A percentile compares a stretch with the other conserved stretches of the same genome.
Conservation (phyloP, 2,797 vertebrate genomes). For the Neosalanx taihuensis region DNA sequence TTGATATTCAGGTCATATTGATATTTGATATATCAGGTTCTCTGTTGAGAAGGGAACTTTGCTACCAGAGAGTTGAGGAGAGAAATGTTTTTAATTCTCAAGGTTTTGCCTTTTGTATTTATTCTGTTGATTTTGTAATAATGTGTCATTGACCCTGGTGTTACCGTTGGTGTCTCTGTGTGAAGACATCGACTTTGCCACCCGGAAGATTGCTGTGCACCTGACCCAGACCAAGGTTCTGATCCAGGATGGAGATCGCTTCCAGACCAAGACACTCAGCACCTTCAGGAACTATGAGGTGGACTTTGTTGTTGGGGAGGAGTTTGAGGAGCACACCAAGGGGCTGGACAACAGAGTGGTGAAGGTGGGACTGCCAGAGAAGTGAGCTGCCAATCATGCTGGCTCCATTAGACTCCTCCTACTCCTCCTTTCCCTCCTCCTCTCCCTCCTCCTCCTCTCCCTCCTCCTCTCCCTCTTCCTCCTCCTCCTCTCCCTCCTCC, state of each 20-base stretch:
- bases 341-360: constrained; percentile 83
- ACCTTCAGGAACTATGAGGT: constrained; percentile 85
- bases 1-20: too few relatives aligned
- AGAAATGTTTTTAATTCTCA: too few relatives aligned
- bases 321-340: constrained; percentile 88
- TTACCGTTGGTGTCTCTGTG: too few relatives aligned
- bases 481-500: too few relatives aligned
- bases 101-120: background rate
- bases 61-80: too few relatives aligned
- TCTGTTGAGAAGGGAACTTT: too few relatives aligned
- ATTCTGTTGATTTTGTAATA: background rate
- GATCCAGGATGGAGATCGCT: constrained; percentile 79
- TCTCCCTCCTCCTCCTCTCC: background rate
- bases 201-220: constrained; percentile 84
- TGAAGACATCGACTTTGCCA: constrained; percentile 86
- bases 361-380: constrained; percentile 70
- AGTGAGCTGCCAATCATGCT: background rate
- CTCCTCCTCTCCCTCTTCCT: background rate
- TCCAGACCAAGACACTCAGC: constrained; percentile 87
- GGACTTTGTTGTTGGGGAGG: constrained; percentile 81
- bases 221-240: constrained; percentile 88
- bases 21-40: too few relatives aligned
- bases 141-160: too few relatives aligned
- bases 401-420: background rate
- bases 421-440: background rate